Conservation (phyloP, 2,113 vertebrate species). For the Climacteris rufus region DNA sequence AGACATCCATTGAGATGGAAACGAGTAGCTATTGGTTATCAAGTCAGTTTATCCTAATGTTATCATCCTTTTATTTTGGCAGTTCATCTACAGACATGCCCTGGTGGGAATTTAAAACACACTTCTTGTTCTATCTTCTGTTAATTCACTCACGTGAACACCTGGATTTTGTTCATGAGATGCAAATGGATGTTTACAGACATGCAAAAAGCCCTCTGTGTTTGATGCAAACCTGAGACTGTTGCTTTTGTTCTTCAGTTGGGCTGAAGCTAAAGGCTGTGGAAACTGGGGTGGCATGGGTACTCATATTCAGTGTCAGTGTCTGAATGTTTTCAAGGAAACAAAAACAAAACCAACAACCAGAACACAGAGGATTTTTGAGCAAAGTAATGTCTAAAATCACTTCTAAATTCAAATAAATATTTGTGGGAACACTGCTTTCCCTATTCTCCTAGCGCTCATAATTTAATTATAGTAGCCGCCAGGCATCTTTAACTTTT, state of each 20-base stretch:
- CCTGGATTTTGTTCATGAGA: neutral
- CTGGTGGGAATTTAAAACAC: neutral
- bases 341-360: rapidly evolving
- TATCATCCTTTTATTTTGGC: neutral
- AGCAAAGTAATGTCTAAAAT: neutral
- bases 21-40: neutral
- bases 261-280: neutral
- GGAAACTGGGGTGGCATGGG: neutral
- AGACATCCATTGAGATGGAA: neutral
- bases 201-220: neutral
- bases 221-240: neutral
- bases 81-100: neutral
- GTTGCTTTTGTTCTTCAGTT: neutral
- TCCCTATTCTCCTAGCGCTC: constrained; percentile 17
- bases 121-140: neutral
- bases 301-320: neutral
- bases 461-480: constrained; percentile 57
- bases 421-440: constrained; percentile 55
- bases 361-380: neutral
- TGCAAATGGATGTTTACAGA: neutral
- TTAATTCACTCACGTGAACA: neutral
- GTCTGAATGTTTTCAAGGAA: neutral
- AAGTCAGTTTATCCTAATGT: neutral
- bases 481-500: constrained; percentile 53
- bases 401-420: constrained; percentile 43